A percentile compares a stretch with the other conserved stretches of the same genome.
phyloP scores from a whole-genome alignment of 2,113 vertebrate species.

The Probosciger aterrimus region DNA sequence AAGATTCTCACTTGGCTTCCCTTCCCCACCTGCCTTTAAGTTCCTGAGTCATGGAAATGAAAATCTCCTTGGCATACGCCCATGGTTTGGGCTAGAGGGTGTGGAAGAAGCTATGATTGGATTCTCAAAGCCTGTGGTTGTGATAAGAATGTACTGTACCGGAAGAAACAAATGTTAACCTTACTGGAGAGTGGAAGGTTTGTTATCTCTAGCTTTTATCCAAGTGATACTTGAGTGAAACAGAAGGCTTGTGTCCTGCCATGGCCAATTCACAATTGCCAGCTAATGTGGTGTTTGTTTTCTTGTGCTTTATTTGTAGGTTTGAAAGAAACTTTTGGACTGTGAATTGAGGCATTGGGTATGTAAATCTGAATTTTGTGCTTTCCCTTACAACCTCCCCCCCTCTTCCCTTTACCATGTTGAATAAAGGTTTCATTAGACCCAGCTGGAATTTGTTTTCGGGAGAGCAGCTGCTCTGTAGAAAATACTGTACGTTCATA shows the following conservation, averaged over 20 bases:
- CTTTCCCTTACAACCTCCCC: not conserved
- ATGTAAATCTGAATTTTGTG: slow-evolving; percentile 65
- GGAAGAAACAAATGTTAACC: slow-evolving; percentile 69
- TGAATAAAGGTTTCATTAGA: slow-evolving; percentile 34
- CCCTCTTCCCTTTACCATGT: not conserved
- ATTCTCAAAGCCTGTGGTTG: slow-evolving; percentile 65
- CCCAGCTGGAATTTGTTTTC: not conserved
- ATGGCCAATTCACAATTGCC: slow-evolving; percentile 19
- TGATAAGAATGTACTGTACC: slow-evolving; percentile 58
- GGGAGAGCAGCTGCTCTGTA: slow-evolving; percentile 20
- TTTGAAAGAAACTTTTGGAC: slow-evolving; percentile 75
- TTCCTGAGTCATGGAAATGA: slow-evolving; percentile 67
- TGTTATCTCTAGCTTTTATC: slow-evolving; percentile 62
- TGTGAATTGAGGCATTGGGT: slow-evolving; percentile 78
- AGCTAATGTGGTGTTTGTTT: slow-evolving; percentile 54
- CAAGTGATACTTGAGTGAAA: slow-evolving; percentile 53
- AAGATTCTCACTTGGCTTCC: slow-evolving; percentile 57
- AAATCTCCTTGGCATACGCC: slow-evolving; percentile 62
- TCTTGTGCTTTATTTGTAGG: slow-evolving; percentile 68
- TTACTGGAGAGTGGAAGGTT: slow-evolving; percentile 65
- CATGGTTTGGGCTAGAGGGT: slow-evolving; percentile 54
- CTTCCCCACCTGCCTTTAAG: slow-evolving; percentile 57
- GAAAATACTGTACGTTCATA: not conserved
- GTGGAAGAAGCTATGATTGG: slow-evolving; percentile 62
- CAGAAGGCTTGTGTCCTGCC: slow-evolving; percentile 42